Evolutionary conservation across 2,888 invertebrate genomes (phyloP).

Genomic region (Itoplectis maculator): DNA sequence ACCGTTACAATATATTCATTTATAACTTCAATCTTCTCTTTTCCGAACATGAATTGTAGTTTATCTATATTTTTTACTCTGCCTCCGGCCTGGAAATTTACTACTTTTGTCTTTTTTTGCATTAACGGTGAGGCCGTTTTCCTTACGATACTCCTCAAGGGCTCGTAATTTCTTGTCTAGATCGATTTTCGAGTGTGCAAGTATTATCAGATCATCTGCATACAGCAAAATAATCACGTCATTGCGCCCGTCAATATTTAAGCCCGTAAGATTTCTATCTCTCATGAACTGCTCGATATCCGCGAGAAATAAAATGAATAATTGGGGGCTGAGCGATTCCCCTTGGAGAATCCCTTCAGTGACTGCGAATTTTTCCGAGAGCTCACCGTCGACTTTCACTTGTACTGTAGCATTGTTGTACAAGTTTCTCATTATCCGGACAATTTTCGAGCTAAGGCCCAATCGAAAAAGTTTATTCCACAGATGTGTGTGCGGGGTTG

Average conservation of each 20-base stretch:
- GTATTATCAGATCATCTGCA: conserved; percentile 57
- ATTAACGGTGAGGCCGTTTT: conserved; percentile 44
- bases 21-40: not conserved
- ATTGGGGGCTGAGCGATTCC: conserved; percentile 40
- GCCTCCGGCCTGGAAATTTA: conserved; percentile 24
- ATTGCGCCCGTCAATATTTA: conserved; percentile 43
- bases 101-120: conserved; percentile 36
- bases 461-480: conserved; percentile 44
- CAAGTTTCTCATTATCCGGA: conserved; percentile 26
- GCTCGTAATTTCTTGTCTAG: not conserved
- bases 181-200: conserved; percentile 13
- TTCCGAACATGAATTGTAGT: conserved; percentile 1
- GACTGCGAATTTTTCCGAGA: conserved; percentile 45
- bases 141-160: conserved; percentile 29
- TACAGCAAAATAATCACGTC: conserved; percentile 48
- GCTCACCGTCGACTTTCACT: conserved; percentile 62
- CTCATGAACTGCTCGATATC: conserved; percentile 56
- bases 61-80: not conserved
- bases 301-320: conserved; percentile 54
- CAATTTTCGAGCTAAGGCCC: conserved; percentile 40
- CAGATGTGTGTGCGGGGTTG: conserved; percentile 43
- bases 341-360: conserved; percentile 58
- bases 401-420: conserved; percentile 45
- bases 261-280: conserved; percentile 27
- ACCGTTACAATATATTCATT: conserved; percentile 1